A percentile compares a stretch with the other conserved stretches of the same genome.
Conservation (phyloP, 2,113 vertebrate genomes). For the Capreolus pygargus region DNA sequence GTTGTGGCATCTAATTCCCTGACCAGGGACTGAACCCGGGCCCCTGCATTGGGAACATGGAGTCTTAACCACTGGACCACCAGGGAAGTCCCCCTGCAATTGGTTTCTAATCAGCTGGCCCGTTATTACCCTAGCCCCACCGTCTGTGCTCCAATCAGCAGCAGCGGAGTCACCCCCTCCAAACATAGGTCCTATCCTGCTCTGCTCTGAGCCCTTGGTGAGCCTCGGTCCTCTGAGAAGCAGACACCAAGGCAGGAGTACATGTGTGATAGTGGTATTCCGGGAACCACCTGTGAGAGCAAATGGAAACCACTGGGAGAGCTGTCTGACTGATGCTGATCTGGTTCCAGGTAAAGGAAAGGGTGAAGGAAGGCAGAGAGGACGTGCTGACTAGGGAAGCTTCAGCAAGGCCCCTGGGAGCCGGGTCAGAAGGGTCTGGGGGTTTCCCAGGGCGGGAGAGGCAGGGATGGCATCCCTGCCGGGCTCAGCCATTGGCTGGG, state of each 20-base stretch:
- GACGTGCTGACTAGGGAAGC: accelerated
- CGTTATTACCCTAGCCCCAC: background rate
- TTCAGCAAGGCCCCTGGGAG: background rate
- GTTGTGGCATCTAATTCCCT: background rate
- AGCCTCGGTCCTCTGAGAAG: background rate
- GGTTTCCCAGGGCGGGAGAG: background rate
- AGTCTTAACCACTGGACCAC: background rate
- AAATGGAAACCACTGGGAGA: background rate
- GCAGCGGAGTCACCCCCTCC: background rate
- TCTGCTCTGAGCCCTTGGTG: background rate
- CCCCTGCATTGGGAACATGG: background rate
- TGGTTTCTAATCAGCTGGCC: background rate
- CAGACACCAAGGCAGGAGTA: background rate
- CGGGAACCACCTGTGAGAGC: background rate
- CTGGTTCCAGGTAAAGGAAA: too few species aligned
- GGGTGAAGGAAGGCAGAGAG: background rate
- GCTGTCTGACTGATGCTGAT: background rate
- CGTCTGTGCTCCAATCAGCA: background rate
- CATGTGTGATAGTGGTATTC: accelerated
- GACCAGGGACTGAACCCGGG: background rate
- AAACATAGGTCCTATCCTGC: accelerated
- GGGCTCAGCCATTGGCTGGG: background rate
- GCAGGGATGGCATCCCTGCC: background rate
- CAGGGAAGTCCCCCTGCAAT: background rate
- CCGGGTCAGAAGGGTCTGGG: accelerated